phyloP scores from a whole-genome alignment of 2,797 vertebrate species.

The Calcarius lapponicus region DNA sequence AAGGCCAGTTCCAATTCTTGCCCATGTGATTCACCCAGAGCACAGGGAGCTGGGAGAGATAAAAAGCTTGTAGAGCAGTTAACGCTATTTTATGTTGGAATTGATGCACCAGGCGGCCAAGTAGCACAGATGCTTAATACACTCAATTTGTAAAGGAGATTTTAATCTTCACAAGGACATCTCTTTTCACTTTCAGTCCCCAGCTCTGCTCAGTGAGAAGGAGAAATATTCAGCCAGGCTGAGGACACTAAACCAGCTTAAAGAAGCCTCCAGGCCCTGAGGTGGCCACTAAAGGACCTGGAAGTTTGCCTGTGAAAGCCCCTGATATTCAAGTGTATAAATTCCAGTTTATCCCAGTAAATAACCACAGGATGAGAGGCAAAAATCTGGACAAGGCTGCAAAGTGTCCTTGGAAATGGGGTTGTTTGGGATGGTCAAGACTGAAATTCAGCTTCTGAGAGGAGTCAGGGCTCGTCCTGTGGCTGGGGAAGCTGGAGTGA shows the following conservation, averaged over 20 bases:
- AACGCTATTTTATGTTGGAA: constrained; percentile 4
- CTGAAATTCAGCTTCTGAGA: neutral
- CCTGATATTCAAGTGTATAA: neutral
- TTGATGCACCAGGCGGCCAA: neutral
- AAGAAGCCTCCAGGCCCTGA: neutral
- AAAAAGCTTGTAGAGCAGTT: constrained; percentile 18
- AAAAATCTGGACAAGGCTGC: neutral
- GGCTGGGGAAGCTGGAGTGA: neutral
- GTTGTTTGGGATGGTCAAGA: neutral
- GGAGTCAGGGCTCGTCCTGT: neutral
- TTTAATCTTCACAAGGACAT: constrained; percentile 29
- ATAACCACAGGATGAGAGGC: neutral
- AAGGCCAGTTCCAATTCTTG: neutral
- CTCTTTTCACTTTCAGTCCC: neutral
- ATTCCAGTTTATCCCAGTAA: neutral
- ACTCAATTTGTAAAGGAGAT: constrained; percentile 26
- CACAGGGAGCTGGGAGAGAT: neutral
- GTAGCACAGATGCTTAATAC: constrained; percentile 8
- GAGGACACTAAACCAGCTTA: neutral
- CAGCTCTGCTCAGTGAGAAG: neutral
- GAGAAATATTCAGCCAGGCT: neutral
- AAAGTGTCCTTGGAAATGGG: neutral
- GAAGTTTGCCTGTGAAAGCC: neutral
- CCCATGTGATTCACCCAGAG: neutral
- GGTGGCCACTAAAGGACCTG: neutral